phyloP scores from a whole-genome alignment of 2,797 vertebrate species.

The Characodon lateralis region DNA sequence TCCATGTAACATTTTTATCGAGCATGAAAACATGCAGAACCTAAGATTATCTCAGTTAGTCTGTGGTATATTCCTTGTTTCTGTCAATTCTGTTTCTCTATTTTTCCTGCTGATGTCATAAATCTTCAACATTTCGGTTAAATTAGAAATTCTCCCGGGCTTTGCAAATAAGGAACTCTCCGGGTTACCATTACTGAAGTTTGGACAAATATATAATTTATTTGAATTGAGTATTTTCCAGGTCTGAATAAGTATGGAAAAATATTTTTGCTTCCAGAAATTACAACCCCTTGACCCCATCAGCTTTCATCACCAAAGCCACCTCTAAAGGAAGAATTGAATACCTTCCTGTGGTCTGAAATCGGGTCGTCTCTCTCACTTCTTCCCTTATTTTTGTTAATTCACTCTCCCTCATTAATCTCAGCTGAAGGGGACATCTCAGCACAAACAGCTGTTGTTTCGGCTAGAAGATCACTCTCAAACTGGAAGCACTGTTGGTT shows the following conservation, averaged over 20 bases:
- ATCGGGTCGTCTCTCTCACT: background rate
- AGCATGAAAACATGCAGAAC: background rate
- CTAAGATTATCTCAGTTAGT: background rate
- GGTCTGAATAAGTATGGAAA: background rate
- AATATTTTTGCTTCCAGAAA: background rate
- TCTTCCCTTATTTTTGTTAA: background rate
- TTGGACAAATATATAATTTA: background rate
- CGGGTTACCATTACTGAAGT: background rate
- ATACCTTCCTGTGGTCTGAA: background rate
- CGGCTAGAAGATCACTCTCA: background rate
- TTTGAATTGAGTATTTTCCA: background rate
- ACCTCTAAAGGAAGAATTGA: background rate
- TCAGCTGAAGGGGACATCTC: no score
- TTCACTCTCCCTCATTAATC: background rate
- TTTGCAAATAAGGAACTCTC: background rate
- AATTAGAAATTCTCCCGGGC: conserved; percentile 4
- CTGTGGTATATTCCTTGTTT: background rate
- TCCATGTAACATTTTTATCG: background rate
- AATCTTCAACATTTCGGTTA: background rate
- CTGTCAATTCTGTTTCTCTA: background rate
- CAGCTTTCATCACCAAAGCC: background rate
- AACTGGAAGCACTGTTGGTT: background rate
- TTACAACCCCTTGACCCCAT: background rate
- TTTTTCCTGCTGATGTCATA: background rate
- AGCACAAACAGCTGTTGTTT: background rate